A percentile compares a stretch with the other conserved stretches of the same genome.
Evolutionary conservation across 2,113 vertebrate species (phyloP).

Genomic region (Corythoichthys intestinalis): DNA sequence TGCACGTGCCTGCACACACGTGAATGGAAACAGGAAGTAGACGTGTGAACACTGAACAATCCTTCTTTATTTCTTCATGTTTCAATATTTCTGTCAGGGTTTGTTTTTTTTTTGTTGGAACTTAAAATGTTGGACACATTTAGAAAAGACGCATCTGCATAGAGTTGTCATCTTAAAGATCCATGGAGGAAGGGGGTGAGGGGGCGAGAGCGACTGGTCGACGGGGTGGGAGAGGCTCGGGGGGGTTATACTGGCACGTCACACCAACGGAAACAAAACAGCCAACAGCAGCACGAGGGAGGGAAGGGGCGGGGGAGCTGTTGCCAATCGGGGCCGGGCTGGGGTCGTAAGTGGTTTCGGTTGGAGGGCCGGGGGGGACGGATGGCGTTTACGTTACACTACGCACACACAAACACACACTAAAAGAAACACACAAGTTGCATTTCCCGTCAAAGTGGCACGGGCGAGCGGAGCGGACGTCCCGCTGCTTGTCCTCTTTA

Average conservation of each 20-base stretch:
- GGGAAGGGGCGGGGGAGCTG: conserved; percentile 29
- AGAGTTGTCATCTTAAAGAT: conserved; percentile 84
- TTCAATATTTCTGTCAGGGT: conserved; percentile 77
- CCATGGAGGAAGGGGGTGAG: conserved; percentile 40
- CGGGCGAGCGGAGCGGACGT: conserved; percentile 34
- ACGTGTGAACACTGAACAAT: conserved; percentile 75
- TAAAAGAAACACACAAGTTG: conserved; percentile 81
- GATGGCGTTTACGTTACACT: conserved; percentile 77
- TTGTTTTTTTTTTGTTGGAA: conserved; percentile 71
- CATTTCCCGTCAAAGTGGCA: conserved; percentile 74
- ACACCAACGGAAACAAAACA: conserved; percentile 79
- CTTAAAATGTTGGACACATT: conserved; percentile 80
- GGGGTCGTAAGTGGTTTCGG: neutral
- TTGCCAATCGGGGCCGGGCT: conserved; percentile 14
- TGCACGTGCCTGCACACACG: neutral
- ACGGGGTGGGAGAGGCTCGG: neutral
- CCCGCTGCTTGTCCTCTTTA: conserved; percentile 35
- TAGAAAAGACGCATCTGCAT: conserved; percentile 85
- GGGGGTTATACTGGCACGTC: conserved; percentile 73
- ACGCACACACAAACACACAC: conserved; percentile 79
- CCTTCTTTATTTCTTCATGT: conserved; percentile 77
- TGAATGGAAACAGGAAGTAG: neutral
- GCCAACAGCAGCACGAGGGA: conserved; percentile 78
- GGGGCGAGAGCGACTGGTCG: conserved; percentile 16
- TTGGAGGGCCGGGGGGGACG: conserved; percentile 52